Evolutionary conservation across 2,113 vertebrate genomes (phyloP).

Genomic region (Coptodon bakossiorum): DNA sequence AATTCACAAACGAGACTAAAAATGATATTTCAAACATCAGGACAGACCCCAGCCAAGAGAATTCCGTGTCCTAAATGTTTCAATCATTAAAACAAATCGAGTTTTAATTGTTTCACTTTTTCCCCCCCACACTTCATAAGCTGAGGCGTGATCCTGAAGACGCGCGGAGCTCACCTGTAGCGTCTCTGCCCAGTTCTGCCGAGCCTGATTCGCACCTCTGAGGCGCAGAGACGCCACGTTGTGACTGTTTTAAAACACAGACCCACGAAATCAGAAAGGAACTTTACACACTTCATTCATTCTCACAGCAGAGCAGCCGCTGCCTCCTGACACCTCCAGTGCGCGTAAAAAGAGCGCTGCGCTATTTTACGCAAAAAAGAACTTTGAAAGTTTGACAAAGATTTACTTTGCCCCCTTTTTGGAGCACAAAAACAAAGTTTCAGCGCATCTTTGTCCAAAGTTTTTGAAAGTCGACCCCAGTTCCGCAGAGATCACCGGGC

Average conservation of each 20-base stretch:
- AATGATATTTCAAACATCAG: slow-evolving; percentile 50
- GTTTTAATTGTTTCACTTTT: neutral
- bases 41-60: slow-evolving; percentile 3
- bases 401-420: neutral
- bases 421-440: neutral
- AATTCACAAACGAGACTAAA: slow-evolving; percentile 20
- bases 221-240: slow-evolving; percentile 20
- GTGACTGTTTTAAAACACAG: neutral
- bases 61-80: neutral
- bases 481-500: neutral
- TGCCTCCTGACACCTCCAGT: neutral
- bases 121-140: neutral
- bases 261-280: neutral
- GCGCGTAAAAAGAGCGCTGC: slow-evolving; percentile 18
- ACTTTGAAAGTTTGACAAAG: neutral
- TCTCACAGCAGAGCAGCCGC: neutral
- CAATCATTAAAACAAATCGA: slow-evolving; percentile 28
- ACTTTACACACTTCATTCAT: slow-evolving; percentile 40
- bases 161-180: slow-evolving; percentile 37
- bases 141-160: neutral
- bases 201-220: neutral
- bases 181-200: neutral
- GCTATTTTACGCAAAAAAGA: slow-evolving; percentile 22
- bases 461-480: neutral
- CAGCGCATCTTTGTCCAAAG: neutral